These are phyloP conservation scores for Tanytarsus gracilentus DNA, from an alignment of 2,888 invertebrate genomes.

Conservation along the genomic window DNA sequence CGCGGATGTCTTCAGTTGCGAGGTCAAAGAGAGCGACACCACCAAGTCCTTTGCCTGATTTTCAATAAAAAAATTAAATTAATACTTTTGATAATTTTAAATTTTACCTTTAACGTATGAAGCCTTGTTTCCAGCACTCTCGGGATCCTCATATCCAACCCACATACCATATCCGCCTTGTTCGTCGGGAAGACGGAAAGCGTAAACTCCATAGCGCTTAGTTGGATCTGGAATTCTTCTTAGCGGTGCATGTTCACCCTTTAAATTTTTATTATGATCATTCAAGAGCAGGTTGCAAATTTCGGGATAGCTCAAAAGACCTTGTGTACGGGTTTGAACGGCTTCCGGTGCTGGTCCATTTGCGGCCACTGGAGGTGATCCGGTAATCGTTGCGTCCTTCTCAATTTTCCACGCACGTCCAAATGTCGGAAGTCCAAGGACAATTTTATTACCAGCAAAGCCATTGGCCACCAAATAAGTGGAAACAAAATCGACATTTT, in stretches of 20 bases:
- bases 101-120: slow-evolving; percentile 57
- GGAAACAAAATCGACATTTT: slow-evolving; percentile 59
- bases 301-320: slow-evolving; percentile 69
- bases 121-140: slow-evolving; percentile 71
- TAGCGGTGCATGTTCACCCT: slow-evolving; percentile 55
- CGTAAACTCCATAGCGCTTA: slow-evolving; percentile 70
- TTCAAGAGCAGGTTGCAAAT: slow-evolving; percentile 65
- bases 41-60: slow-evolving; percentile 66
- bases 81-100: no score
- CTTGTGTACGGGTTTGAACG: slow-evolving; percentile 59
- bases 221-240: slow-evolving; percentile 72
- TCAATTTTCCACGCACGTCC: slow-evolving; percentile 63
- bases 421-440: slow-evolving; percentile 61
- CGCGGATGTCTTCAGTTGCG: slow-evolving; percentile 72
- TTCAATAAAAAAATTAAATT: no score
- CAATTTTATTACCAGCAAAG: slow-evolving; percentile 58
- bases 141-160: slow-evolving; percentile 76
- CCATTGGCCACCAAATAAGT: slow-evolving; percentile 51
- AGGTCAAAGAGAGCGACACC: slow-evolving; percentile 71
- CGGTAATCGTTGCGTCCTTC: slow-evolving; percentile 52
- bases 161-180: slow-evolving; percentile 64
- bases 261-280: slow-evolving; percentile 52
- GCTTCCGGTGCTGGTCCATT: slow-evolving; percentile 67
- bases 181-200: slow-evolving; percentile 60
- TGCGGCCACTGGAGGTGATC: slow-evolving; percentile 60